phyloP scores from a whole-genome alignment of 2,888 invertebrate species.

The Cerceris rybyensis region DNA sequence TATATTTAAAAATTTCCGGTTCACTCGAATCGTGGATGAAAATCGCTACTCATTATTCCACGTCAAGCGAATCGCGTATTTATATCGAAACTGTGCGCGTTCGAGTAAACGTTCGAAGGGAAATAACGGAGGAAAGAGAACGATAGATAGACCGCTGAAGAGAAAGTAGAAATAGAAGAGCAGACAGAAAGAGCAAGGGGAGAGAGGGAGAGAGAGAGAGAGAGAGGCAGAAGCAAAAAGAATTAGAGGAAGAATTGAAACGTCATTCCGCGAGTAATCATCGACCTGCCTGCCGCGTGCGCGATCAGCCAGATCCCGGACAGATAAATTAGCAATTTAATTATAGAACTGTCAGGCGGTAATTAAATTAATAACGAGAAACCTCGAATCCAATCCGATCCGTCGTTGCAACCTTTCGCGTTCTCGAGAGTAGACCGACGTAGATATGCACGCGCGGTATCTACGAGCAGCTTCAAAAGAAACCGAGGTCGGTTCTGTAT shows the following conservation, averaged over 20 bases:
- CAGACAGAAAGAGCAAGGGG: constrained; percentile 2
- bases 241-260: constrained; percentile 75
- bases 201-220: neutral
- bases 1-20: neutral
- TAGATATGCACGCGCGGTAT: constrained; percentile 49
- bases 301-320: constrained; percentile 74
- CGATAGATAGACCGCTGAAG: constrained; percentile 18
- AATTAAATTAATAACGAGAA: constrained; percentile 82
- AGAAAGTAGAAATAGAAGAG: neutral
- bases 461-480: constrained; percentile 53
- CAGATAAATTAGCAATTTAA: constrained; percentile 81
- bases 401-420: constrained; percentile 76
- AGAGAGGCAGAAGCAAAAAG: constrained; percentile 10
- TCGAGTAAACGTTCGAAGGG: constrained; percentile 25
- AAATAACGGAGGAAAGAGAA: constrained; percentile 26
- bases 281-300: constrained; percentile 64
- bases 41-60: constrained; percentile 7
- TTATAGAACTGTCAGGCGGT: constrained; percentile 81
- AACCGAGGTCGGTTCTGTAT: neutral
- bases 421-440: constrained; percentile 56
- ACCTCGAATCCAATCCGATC: constrained; percentile 77
- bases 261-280: constrained; percentile 75
- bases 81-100: constrained; percentile 21
- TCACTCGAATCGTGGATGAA: neutral
- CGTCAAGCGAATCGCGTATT: constrained; percentile 23